Evolutionary conservation across 2,113 vertebrate genomes (phyloP).

Genomic region (human): DNA sequence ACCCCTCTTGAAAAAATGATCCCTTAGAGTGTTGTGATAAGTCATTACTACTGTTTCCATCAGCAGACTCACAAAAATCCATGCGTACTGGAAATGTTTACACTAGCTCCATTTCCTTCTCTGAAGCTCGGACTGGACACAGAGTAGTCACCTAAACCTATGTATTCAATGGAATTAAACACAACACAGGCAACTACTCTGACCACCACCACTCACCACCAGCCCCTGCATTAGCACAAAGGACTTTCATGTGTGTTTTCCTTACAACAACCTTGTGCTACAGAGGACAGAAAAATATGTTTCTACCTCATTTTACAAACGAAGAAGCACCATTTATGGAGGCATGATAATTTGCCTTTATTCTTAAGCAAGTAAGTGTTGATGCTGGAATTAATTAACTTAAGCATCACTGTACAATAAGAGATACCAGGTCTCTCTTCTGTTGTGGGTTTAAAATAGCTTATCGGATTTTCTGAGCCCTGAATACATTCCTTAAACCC

Average conservation of each 20-base stretch:
- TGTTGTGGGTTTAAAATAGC: slow-evolving; percentile 14
- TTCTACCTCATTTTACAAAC: slow-evolving; percentile 14
- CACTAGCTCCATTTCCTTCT: not conserved
- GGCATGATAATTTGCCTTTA: not conserved
- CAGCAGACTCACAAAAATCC: not conserved
- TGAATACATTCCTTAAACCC: not conserved
- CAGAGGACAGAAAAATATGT: not conserved
- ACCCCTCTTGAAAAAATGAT: not conserved
- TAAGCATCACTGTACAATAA: slow-evolving; percentile 1
- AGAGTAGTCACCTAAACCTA: not conserved
- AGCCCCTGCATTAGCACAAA: not conserved
- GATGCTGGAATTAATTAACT: slow-evolving; percentile 9
- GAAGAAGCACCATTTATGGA: not conserved
- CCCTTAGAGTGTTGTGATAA: not conserved
- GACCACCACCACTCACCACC: not conserved
- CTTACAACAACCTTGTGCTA: not conserved
- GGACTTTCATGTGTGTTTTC: not conserved
- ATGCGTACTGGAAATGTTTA: not conserved
- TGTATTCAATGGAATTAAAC: not conserved
- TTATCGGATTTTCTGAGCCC: not conserved
- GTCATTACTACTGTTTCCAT: not conserved
- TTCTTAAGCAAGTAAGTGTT: not conserved
- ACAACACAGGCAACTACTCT: not conserved
- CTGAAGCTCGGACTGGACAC: not conserved
- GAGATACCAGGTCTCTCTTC: slow-evolving; percentile 26